Base-by-base conservation (phyloP, 2,797 vertebrate species). In the Monodelphis domestica region DNA sequence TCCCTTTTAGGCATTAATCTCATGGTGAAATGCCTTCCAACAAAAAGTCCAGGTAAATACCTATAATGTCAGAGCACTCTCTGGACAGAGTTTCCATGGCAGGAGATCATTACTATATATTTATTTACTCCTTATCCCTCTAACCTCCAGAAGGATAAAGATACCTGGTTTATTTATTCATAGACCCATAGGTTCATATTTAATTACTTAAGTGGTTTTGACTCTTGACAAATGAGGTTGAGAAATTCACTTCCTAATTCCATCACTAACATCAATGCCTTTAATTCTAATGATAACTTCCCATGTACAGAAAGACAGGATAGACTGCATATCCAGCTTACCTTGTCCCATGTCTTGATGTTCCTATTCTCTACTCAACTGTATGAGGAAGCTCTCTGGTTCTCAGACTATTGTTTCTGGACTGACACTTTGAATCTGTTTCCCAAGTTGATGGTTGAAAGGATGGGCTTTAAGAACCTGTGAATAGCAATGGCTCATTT, bases 331-430 rank as follows among this genome's bases (percentile, higher is more conserved):
- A 54, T 57, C 54, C 92, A 54, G 70, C 97, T 97, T 55, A 97
- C 97, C 97, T 89, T 97, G 95, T 91, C 96, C 96, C 97, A 97
- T 97, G 88, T 59, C 59, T 92, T 50, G 57, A 93, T 87, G 90
- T 59, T 57, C 24, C 54, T 93, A 5, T 63, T 63, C 54, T 89
- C 84, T 59, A 30, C 56, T 70, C 33, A 59, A 52, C 10, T 91
- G 30, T 91, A 89, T 92, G 57, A 93, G 91, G 55, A 53, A 54
- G 33, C 52, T 57, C 38, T 21, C 17, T n/a, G 14, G 59, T 26
- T 94, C 78, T 90, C 84, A 33, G 87, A 87, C 57, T 89, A 26
- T 89, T 78, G 54, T 53, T 87, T 95, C 87, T 63, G 91, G 56
- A 21, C n/a, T 93, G 29, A 54, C 54, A 93, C 70, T 95, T 88